These are phyloP conservation scores for Chironomus tentans DNA, from an alignment of 2,888 invertebrate genomes.

Conservation along the genomic window DNA sequence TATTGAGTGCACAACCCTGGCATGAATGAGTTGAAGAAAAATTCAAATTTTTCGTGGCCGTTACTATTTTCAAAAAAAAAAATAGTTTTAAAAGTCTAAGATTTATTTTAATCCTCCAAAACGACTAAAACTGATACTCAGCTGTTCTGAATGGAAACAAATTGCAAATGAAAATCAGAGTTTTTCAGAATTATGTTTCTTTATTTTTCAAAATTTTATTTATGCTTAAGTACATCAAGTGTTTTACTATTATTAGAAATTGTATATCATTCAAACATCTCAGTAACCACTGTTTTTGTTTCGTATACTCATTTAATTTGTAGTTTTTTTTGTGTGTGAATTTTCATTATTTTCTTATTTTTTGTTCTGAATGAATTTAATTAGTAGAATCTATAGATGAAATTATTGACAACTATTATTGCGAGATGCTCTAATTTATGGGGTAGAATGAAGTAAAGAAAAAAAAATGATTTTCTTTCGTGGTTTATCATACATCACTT, in stretches of 20 bases:
- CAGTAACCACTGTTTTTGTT: constrained; percentile 1
- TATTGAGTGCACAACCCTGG: too few species aligned
- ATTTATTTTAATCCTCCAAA: too few species aligned
- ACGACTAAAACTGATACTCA: too few species aligned
- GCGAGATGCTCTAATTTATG: background rate
- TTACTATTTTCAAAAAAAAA: too few species aligned
- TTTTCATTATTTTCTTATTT: background rate
- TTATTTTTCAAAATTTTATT: background rate
- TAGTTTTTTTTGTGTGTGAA: background rate
- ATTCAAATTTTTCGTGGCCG: too few species aligned
- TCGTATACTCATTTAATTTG: constrained; percentile 2
- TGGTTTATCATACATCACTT: background rate
- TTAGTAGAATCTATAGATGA: background rate
- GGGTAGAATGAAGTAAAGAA: background rate
- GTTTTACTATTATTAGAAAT: background rate
- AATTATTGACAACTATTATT: background rate
- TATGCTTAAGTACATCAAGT: background rate
- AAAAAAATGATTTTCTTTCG: background rate
- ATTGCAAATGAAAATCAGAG: background rate
- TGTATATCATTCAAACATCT: background rate
- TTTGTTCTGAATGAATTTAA: background rate
- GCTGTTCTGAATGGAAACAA: too few species aligned
- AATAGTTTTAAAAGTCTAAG: too few species aligned
- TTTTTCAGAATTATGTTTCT: background rate
- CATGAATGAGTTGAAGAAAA: too few species aligned